Percentiles rank a stretch among this genome's conserved stretches.
Evolutionary conservation across 2,888 invertebrate genomes (phyloP).

Genomic region (Eumacrocentrus americanus): DNA sequence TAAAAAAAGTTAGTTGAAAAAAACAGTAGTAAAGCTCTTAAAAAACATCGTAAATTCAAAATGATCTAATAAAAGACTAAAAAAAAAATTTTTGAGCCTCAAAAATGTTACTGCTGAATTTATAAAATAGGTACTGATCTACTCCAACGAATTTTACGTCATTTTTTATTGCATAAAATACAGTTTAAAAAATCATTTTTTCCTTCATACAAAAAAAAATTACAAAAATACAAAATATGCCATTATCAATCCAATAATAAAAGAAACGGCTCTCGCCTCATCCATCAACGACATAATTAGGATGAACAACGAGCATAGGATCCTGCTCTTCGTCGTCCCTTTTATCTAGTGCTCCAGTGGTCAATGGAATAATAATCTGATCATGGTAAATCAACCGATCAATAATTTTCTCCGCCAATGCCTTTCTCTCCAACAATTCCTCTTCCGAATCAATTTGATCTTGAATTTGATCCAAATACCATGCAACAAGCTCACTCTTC

Average conservation of each 20-base stretch:
- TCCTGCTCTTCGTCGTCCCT: constrained; percentile 72
- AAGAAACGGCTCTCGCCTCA: no score
- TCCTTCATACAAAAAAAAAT: no score
- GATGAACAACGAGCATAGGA: constrained; percentile 92
- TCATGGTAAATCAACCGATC: constrained; percentile 88
- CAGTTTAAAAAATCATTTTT: no score
- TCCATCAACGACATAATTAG: constrained; percentile 86
- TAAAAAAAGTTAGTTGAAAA: no score
- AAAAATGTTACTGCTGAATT: no score
- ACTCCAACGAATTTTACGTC: no score
- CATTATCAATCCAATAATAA: no score
- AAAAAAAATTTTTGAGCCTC: no score
- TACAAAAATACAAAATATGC: no score
- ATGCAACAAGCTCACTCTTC: constrained; percentile 84
- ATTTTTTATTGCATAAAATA: not conserved
- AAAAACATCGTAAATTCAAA: no score
- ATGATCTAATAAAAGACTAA: no score
- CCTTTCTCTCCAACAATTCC: constrained; percentile 86
- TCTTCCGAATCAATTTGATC: constrained; percentile 90
- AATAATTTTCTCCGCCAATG: constrained; percentile 90
- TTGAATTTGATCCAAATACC: constrained; percentile 90
- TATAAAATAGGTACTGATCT: not conserved
- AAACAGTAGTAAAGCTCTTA: no score
- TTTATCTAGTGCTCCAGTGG: constrained; percentile 65
- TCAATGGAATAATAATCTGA: constrained; percentile 81